phyloP scores from a whole-genome alignment of 1,140 invertebrate genomes.

The Carposina sasakii region DNA sequence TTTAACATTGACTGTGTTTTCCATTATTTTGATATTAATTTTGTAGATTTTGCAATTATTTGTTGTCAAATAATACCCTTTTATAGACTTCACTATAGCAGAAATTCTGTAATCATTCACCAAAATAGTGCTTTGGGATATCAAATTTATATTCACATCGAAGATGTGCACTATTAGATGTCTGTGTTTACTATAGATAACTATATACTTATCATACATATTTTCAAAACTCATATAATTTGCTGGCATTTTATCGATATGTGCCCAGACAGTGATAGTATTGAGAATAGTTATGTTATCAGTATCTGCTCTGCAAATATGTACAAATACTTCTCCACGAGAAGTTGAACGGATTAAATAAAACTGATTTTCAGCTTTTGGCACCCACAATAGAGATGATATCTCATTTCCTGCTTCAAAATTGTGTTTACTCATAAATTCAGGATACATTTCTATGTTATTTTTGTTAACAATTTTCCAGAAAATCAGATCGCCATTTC shows the following conservation, averaged over 20 bases:
- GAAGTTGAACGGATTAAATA: slow-evolving; percentile 34
- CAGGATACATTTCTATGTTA: slow-evolving; percentile 14
- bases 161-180: slow-evolving; percentile 46
- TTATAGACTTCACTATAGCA: slow-evolving; percentile 22
- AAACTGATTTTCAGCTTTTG: slow-evolving; percentile 21
- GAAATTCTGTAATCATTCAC: slow-evolving; percentile 52
- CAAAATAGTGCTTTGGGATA: slow-evolving; percentile 36
- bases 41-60: slow-evolving; percentile 43
- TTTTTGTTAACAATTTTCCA: slow-evolving; percentile 33
- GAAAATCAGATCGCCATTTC: slow-evolving; percentile 41
- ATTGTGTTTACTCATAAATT: slow-evolving; percentile 20
- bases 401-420: slow-evolving; percentile 25
- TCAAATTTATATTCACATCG: slow-evolving; percentile 32
- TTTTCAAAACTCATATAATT: slow-evolving; percentile 28
- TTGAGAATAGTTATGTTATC: slow-evolving; percentile 22
- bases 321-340: slow-evolving; percentile 33
- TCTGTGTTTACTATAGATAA: slow-evolving; percentile 49
- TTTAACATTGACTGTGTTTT: slow-evolving; percentile 22
- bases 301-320: slow-evolving; percentile 28
- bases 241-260: slow-evolving; percentile 47
- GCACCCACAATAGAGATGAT: slow-evolving; percentile 41
- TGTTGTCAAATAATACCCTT: slow-evolving; percentile 36
- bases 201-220: slow-evolving; percentile 30
- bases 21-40: slow-evolving; percentile 23
- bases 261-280: slow-evolving; percentile 30